Conservation (phyloP, 2,113 vertebrate species). For the Coracopsis vasa region DNA sequence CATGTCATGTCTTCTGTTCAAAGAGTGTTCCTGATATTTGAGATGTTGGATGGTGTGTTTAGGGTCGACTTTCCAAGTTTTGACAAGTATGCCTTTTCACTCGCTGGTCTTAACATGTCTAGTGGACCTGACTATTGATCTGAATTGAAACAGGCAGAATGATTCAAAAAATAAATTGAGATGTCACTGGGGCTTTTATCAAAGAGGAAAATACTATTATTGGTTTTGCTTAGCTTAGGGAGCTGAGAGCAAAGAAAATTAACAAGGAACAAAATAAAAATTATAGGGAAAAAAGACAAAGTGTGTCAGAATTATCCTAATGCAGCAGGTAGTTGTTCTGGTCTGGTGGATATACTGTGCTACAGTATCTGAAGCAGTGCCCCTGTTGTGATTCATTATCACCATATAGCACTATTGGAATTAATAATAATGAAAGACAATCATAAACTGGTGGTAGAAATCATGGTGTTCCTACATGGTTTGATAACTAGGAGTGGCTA, state of each 20-base stretch:
- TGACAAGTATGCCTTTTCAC: background rate
- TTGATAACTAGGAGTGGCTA: slow-evolving; percentile 34
- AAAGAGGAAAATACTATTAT: slow-evolving; percentile 17
- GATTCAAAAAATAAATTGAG: slow-evolving; percentile 31
- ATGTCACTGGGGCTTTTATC: background rate
- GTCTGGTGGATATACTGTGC: background rate
- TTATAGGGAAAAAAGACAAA: background rate
- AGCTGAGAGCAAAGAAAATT: slow-evolving; percentile 33
- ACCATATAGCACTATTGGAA: background rate
- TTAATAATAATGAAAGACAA: slow-evolving; percentile 30
- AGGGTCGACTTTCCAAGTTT: background rate
- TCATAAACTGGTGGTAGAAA: slow-evolving; percentile 30
- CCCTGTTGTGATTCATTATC: slow-evolving; percentile 31
- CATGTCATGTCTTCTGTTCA: background rate
- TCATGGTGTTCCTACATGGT: slow-evolving; percentile 8
- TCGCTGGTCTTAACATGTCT: background rate
- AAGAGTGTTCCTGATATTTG: background rate
- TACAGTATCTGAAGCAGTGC: background rate
- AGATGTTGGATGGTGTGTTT: background rate
- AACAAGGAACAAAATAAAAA: background rate
- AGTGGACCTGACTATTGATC: background rate
- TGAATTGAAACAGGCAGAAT: background rate
- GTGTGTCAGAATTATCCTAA: background rate
- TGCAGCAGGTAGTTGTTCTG: slow-evolving; percentile 43
- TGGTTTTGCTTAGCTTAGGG: slow-evolving; percentile 18